Base-by-base conservation (phyloP, 2,888 invertebrate genomes). In the Pseudeuparius sepicola region DNA sequence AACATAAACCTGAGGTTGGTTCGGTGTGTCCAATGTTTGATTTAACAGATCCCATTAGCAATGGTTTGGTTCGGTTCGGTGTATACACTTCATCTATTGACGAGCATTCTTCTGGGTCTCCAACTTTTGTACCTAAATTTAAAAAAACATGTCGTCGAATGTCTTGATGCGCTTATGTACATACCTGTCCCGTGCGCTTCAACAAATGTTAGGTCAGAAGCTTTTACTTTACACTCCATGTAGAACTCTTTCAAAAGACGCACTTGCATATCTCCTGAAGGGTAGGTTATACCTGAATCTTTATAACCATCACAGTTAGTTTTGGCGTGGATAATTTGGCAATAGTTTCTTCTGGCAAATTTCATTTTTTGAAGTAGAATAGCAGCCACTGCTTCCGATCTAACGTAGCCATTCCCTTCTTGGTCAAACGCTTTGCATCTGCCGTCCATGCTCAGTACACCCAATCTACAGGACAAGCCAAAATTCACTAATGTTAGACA, bases 11-110 rank as follows among this genome's bases (percentile, higher is more conserved):
- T 4, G 86, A 84, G 2, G 78, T 75, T 1, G 92, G 83, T 56
- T 96, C 96, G 1, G 86, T 74, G 61, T 96, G 96, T 0, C 96
- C 96, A 58, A 93, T 71, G 61, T 93, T 96, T 0, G 92, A 90
- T 57, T 96, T 96, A 17, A 92, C 78, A 0, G 93, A 88, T 2
- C 94, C 94, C 38, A 96, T 82, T 30, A 74, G 63, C 0, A 93
- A 83, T 0, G 72, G 76, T 6, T 28, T 40, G 0, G 69, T 73
- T n/a, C 90, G 70, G 13, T 74, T 75, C 3, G 71, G 68, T 52
- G 84, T 83, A 56, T 90, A 77, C 16, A 85, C 72, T 46, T 78
- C 78, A 30, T 85, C 81, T 31, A 96, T 75, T 0, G 88, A 84
- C 46, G 76, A 67, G 35, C 89, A 67, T 62, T 96, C 96, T 57